Base-by-base conservation (phyloP, 1,140 invertebrate genomes). In the Cryptotermes secundus region DNA sequence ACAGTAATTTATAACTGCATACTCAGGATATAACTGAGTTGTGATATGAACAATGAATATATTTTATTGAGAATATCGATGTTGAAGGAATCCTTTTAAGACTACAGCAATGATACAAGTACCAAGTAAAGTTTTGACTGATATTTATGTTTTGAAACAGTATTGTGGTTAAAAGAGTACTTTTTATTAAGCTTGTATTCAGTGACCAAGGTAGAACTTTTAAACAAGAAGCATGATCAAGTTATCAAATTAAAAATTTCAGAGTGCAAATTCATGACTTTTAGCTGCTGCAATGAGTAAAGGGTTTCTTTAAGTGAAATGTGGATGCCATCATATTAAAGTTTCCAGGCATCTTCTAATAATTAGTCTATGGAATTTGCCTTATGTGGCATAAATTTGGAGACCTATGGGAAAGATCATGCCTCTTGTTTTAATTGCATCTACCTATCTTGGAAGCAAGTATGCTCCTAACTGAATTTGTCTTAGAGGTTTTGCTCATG, bases 61-160 rank as follows among this genome's bases (percentile, higher is more conserved):
- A 26, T 59, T 59, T 26, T 59, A 59, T 59, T 59, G 7, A 19
- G 26, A 59, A 16, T 26, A 59, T 3, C 53, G 26, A 72, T n/a
- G 1, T 72, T 72, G 7, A 72, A 72, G 26, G 9, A 72, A 72
- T n/a, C 26, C 9, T 10, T 72, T 72, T n/a, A 31, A 72, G n/a
- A 26, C 59, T 72, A 16, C 31, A 72, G 45, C n/a, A 72, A 72
- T 72, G n/a, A 72, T 72, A n/a, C 59, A 72, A 72, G 59, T 72
- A 72, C 59, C 59, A 72, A n/a, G 59, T 72, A 72, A 31, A 9
- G 31, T 72, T 72, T 72, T 31, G 59, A 31, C 59, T 72, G n/a
- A 72, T n/a, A 31, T 72, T 31, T 14, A 72, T 72, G 26, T 26
- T 72, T 31, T n/a, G 10, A 31, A 72, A 72, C 59, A 72, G n/a